Evolutionary conservation across 1,140 invertebrate genomes (phyloP).

Genomic region (Callitettix versicolor): DNA sequence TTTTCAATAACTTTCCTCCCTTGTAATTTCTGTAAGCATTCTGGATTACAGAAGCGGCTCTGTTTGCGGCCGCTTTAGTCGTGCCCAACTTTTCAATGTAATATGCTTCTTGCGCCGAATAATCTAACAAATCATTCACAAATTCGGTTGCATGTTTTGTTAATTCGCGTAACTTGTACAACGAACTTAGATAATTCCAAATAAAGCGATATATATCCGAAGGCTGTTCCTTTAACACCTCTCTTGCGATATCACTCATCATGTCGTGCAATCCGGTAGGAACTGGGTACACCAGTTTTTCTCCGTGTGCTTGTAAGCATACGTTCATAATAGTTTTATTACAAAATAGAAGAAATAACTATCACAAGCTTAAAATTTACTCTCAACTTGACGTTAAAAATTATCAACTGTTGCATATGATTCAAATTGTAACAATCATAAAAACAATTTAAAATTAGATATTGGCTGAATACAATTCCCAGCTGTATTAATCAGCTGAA

Average conservation of each 20-base stretch:
- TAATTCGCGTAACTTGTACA: not conserved
- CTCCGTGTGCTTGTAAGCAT: conserved; percentile 17
- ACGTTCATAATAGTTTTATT: conserved; percentile 11
- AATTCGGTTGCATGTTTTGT: not conserved
- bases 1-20: not conserved
- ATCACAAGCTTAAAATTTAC: too few relatives aligned
- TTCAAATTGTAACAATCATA: too few relatives aligned
- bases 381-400: too few relatives aligned
- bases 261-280: conserved; percentile 19
- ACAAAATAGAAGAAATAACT: too few relatives aligned
- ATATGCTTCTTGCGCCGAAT: not conserved
- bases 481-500: too few relatives aligned
- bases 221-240: conserved; percentile 19
- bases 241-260: conserved; percentile 18
- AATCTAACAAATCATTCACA: not conserved
- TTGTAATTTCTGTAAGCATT: not conserved
- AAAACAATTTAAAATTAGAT: too few relatives aligned
- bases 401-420: too few relatives aligned
- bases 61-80: conserved; percentile 3
- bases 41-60: conserved; percentile 8
- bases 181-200: conserved; percentile 13
- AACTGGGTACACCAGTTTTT: conserved; percentile 11
- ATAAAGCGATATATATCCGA: conserved; percentile 13
- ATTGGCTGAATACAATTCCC: too few relatives aligned
- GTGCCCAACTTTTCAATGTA: not conserved